Base-by-base conservation (phyloP, 2,113 vertebrate species). In the Malurus cyaneus region DNA sequence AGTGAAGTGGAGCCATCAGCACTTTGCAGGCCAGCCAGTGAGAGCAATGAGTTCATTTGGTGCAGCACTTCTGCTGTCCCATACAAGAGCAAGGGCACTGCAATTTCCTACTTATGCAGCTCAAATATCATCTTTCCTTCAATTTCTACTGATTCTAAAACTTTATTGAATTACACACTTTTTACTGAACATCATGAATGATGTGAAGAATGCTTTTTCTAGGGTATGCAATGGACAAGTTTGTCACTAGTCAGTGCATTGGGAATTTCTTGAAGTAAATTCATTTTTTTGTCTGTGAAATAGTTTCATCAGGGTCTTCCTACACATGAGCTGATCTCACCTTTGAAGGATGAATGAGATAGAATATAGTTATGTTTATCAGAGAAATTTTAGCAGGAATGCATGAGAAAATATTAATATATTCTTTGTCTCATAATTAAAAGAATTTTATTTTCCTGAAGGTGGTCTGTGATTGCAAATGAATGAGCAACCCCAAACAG, bases 261-360 rank as follows among this genome's bases (percentile, higher is more conserved):
- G 50, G 49, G 39, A 92, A 79, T 77, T 92, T 82, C 69, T 93
- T 42, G 28, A 93, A 76, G 60, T 82, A 88, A 89, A 77, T 78
- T 8, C 12, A 9, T 83, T 89, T 92, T 83, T 89, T 92, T 5
- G 0, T 49, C 19, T 69, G 28, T 52, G 50, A 72, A 87, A 50
- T 13, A 64, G 14, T 88, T 92, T 71, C 52, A n/a, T 62, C 7
- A 19, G 19, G 8, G 6, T 80, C 14, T 84, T 84, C 69, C 49
- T 82, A 39, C 52, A 47, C 8, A n/a, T 18, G 39, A 81, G n/a
- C 9, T 54, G 44, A 74, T 41, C 41, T 94, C 28, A 76, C 16
- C 5, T 86, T 72, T 76, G 18, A 54, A 59, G 18, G 15, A 19
- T 41, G 41, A 76, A 65, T 39, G 12, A 29, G 3, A 14, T 54